Conservation (phyloP, 2,797 vertebrate genomes). For the Alauda arvensis region DNA sequence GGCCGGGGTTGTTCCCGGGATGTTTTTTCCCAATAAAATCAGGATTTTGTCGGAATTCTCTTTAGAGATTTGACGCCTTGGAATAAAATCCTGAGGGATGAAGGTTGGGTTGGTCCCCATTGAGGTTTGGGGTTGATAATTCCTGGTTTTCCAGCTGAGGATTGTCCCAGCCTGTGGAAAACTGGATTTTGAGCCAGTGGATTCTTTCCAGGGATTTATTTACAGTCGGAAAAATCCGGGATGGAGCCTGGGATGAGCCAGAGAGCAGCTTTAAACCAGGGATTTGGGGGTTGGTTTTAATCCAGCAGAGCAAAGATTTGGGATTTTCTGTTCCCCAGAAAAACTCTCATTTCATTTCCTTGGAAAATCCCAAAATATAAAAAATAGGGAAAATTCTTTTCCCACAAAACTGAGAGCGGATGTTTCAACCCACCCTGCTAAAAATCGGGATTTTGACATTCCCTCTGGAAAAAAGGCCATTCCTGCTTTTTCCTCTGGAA, state of each 20-base stretch:
- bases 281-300: not conserved
- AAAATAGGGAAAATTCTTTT: not conserved
- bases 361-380: not conserved
- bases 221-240: not conserved
- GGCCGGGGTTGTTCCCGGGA: not conserved
- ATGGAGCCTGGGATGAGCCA: not conserved
- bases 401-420: accelerated
- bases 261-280: not conserved
- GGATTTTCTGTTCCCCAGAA: not conserved
- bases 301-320: accelerated
- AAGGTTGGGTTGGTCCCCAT: no score
- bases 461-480: not conserved
- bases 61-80: not conserved
- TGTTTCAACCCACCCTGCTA: accelerated
- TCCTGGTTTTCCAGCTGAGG: not conserved
- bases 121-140: not conserved
- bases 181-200: not conserved
- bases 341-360: not conserved
- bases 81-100: not conserved
- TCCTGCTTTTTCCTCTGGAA: not conserved
- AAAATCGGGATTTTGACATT: not conserved
- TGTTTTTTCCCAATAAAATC: not conserved
- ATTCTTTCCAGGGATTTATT: not conserved
- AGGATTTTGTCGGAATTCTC: not conserved
- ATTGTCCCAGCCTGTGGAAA: not conserved